Conservation (phyloP, 2,113 vertebrate genomes). For the Corythoichthys intestinalis region DNA sequence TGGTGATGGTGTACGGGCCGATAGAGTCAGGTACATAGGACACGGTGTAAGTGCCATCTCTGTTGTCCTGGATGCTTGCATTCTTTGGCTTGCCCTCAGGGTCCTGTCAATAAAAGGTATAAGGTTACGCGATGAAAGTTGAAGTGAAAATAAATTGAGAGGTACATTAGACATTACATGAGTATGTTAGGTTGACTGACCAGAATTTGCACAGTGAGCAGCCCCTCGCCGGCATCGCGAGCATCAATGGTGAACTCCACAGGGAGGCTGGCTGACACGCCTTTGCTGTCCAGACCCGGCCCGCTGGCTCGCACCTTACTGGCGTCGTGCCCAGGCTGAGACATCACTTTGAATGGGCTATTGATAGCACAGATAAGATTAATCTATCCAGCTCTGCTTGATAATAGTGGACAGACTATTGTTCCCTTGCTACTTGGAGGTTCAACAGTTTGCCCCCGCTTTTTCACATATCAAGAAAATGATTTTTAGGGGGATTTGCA, state of each 20-base stretch:
- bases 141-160: background rate
- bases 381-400: conserved; percentile 9
- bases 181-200: conserved; percentile 60
- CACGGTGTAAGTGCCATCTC: conserved; percentile 89
- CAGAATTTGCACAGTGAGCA: conserved; percentile 90
- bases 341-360: conserved; percentile 92
- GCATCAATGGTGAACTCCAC: conserved; percentile 94
- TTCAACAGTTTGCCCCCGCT: background rate
- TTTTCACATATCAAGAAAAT: background rate
- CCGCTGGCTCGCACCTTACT: conserved; percentile 92
- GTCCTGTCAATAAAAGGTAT: conserved; percentile 70
- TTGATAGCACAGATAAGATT: conserved; percentile 33
- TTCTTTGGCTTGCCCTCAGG: conserved; percentile 94
- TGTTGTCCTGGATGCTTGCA: conserved; percentile 89
- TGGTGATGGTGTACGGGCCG: conserved; percentile 89
- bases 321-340: conserved; percentile 85
- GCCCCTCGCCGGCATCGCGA: conserved; percentile 85
- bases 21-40: conserved; percentile 90
- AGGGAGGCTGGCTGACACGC: conserved; percentile 86
- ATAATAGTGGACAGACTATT: background rate
- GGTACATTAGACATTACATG: too few relatives aligned
- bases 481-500: background rate
- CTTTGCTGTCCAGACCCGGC: conserved; percentile 82
- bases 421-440: too few relatives aligned
- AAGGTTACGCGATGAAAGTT: background rate